These are phyloP conservation scores for Pitta sordida DNA, from an alignment of 2,113 vertebrate species.

Conservation along the genomic window DNA sequence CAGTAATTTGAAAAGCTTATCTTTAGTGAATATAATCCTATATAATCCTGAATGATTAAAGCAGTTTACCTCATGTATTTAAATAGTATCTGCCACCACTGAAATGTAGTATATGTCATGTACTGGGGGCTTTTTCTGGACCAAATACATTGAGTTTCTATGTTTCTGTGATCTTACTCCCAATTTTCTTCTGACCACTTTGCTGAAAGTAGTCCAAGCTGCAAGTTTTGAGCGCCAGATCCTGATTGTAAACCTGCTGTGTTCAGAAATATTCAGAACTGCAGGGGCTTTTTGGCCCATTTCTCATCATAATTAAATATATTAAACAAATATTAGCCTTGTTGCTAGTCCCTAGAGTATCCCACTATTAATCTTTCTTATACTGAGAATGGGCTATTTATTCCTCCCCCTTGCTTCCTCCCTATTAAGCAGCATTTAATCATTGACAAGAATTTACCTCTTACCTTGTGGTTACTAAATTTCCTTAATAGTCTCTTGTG, in stretches of 20 bases:
- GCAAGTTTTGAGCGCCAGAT: not conserved
- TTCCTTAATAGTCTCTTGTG: conserved; percentile 36
- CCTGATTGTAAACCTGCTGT: not conserved
- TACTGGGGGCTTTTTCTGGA: not conserved
- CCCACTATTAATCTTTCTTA: not conserved
- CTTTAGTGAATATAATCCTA: not conserved
- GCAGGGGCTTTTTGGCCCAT: not conserved
- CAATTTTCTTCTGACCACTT: not conserved
- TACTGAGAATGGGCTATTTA: not conserved
- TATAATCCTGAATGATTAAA: not conserved
- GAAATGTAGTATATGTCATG: not conserved
- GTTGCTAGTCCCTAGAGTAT: not conserved
- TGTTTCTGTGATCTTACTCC: not conserved
- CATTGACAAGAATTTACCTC: conserved; percentile 14
- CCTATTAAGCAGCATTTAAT: conserved; percentile 35
- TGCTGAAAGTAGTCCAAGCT: not conserved
- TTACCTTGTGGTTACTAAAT: conserved; percentile 33
- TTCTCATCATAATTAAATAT: not conserved
- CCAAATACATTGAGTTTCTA: not conserved
- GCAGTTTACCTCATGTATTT: not conserved
- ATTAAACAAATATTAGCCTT: not conserved
- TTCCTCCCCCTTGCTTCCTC: conserved; percentile 8
- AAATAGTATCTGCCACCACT: not conserved
- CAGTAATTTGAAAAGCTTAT: not conserved
- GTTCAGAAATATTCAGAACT: not conserved